A percentile compares a stretch with the other conserved stretches of the same genome.
Conservation (phyloP, 2,888 invertebrate genomes). For the Entomobrya multifasciata region DNA sequence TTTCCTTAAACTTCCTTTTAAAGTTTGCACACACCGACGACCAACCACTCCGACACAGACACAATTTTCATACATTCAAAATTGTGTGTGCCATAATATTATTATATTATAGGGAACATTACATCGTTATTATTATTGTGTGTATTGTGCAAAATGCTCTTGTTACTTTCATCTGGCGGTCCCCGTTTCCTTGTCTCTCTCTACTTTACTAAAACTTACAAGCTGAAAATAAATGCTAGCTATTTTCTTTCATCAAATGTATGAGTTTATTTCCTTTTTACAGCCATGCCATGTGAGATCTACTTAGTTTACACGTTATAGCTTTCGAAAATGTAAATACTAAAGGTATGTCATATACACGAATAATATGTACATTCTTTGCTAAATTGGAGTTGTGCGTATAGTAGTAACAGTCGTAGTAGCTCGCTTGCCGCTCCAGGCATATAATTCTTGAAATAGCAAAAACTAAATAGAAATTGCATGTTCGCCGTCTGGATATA, state of each 20-base stretch:
- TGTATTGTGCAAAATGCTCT: slow-evolving; percentile 44
- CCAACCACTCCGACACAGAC: background rate
- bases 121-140: slow-evolving; percentile 37
- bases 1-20: slow-evolving; percentile 26
- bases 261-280: slow-evolving; percentile 25
- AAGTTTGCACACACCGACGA: slow-evolving; percentile 52
- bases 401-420: background rate
- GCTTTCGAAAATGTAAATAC: background rate
- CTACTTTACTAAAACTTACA: too few species aligned
- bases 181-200: background rate
- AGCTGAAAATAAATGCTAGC: slow-evolving; percentile 34
- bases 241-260: slow-evolving; percentile 6
- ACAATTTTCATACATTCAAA: too few species aligned
- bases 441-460: slow-evolving; percentile 38
- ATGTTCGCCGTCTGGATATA: slow-evolving; percentile 15
- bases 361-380: slow-evolving; percentile 14
- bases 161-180: slow-evolving; percentile 18
- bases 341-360: background rate
- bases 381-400: slow-evolving; percentile 30
- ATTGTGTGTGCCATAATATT: too few species aligned
- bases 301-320: background rate
- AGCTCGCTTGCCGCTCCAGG: slow-evolving; percentile 33
- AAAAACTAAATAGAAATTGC: slow-evolving; percentile 33
- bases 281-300: background rate
- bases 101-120: too few species aligned